phyloP scores from a whole-genome alignment of 1,140 invertebrate species.

The Brachionus plicatilis region DNA sequence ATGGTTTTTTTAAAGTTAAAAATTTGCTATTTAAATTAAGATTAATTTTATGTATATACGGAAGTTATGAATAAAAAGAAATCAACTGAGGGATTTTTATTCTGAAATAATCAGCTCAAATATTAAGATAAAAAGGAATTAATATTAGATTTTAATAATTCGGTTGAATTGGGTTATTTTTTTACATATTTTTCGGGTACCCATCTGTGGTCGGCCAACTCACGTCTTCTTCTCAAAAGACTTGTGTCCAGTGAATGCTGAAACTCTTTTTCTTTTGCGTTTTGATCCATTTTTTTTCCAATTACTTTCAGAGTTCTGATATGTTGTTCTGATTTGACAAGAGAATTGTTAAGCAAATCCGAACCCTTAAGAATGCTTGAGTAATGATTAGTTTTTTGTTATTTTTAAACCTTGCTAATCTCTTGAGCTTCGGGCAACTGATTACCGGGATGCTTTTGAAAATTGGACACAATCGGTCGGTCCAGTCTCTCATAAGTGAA shows the following conservation, averaged over 20 bases:
- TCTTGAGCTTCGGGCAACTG: conserved; percentile 54
- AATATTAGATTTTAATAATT: conserved; percentile 3
- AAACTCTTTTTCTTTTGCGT: conserved; percentile 15
- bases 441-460: conserved; percentile 54
- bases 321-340: conserved; percentile 22
- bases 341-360: not conserved
- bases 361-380: not conserved
- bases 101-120: not conserved
- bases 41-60: not conserved
- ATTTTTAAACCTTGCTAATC: conserved; percentile 47
- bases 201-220: conserved; percentile 35
- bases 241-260: not conserved
- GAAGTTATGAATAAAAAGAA: not conserved
- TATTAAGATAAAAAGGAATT: not conserved
- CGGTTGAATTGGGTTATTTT: not conserved
- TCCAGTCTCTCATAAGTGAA: conserved; percentile 50
- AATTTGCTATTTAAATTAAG: not conserved
- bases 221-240: conserved; percentile 21
- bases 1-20: not conserved
- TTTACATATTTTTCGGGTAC: conserved; percentile 35
- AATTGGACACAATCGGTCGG: conserved; percentile 51
- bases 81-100: not conserved
- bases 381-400: not conserved
- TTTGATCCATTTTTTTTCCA: conserved; percentile 20
- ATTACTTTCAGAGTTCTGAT: conserved; percentile 29